These are phyloP conservation scores for Poicephalus gulielmi DNA, from an alignment of 2,113 vertebrate species.

Conservation along the genomic window DNA sequence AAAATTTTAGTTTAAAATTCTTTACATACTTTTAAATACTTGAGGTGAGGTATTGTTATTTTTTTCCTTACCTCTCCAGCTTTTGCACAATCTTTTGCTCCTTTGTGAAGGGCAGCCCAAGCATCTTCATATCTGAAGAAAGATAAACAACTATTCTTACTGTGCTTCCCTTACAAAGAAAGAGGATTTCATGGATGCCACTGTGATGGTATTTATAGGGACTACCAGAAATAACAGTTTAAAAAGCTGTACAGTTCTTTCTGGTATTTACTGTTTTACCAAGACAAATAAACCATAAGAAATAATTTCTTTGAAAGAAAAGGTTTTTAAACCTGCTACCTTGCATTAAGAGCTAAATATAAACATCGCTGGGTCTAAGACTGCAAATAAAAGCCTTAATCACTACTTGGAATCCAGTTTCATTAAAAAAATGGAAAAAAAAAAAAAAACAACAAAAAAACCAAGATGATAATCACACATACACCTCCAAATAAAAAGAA, in stretches of 20 bases:
- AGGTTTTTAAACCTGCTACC: background rate
- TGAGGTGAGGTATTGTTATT: background rate
- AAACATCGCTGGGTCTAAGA: background rate
- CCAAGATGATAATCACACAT: background rate
- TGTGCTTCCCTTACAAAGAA: background rate
- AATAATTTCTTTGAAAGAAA: background rate
- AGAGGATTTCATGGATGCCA: background rate
- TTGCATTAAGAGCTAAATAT: background rate
- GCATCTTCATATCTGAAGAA: conserved; percentile 84
- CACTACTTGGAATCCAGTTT: background rate
- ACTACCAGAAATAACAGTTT: background rate
- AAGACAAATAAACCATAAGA: background rate
- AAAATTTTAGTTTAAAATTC: background rate
- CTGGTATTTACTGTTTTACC: background rate
- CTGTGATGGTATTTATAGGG: background rate
- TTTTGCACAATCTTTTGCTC: conserved; percentile 83
- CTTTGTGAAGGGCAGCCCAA: conserved; percentile 86
- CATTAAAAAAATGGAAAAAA: background rate
- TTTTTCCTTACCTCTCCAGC: conserved; percentile 80
- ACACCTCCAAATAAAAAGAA: background rate
- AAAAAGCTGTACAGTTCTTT: background rate
- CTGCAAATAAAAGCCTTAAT: background rate
- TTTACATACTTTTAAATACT: background rate
- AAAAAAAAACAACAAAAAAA: background rate
- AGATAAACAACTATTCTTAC: background rate